Base-by-base conservation (phyloP, 2,888 invertebrate genomes). In the Pediacus dermestoides region DNA sequence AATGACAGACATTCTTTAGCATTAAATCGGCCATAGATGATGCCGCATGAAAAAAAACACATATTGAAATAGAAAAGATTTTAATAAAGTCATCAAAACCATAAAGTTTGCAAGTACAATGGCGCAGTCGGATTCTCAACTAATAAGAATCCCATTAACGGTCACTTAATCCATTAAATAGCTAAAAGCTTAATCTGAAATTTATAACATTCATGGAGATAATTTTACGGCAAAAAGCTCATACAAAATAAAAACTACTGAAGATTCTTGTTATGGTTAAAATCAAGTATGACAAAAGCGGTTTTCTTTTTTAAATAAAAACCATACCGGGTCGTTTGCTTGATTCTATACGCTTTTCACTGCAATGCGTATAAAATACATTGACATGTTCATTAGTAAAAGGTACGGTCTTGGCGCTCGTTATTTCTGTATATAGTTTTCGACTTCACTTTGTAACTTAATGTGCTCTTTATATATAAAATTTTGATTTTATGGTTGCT, bases 271-370 rank as follows among this genome's bases (percentile, higher is more conserved):
- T 52, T 55, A 53, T 55, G 52, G 50, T 46, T 51, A 48, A 51
- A 55, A 59, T 58, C 55, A 52, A 50, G 54, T 55, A 55, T 57
- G 55, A 59, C 54, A 60, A 54, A 52, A 50, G 53, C 53, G 54
- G 28, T 28, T 46, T 50, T 51, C 44, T 43, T 44, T 46, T 37
- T 44, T 46, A 50, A 55, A 58, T 58, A 60, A 60, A 60, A 60
- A 60, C 53, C 48, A 50, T 18, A 30, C 37, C 13, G 37, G 44
- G 50, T 56, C 53, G 58, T 60, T 59, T 55, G 57, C 54, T 57
- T 51, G 50, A 63, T 63, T 60, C 59, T 60, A 53, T 56, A 61
- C 60, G 63, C 55, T 60, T 55, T 59, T 63, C 61, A 58, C 39
- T 41, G 50, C 50, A 48, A 45, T 49, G 53, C 50, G 23, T 46